Percentiles rank a stretch among this genome's conserved stretches.
phyloP scores from a whole-genome alignment of 2,888 invertebrate species.

The Teinopalpus imperialis region DNA sequence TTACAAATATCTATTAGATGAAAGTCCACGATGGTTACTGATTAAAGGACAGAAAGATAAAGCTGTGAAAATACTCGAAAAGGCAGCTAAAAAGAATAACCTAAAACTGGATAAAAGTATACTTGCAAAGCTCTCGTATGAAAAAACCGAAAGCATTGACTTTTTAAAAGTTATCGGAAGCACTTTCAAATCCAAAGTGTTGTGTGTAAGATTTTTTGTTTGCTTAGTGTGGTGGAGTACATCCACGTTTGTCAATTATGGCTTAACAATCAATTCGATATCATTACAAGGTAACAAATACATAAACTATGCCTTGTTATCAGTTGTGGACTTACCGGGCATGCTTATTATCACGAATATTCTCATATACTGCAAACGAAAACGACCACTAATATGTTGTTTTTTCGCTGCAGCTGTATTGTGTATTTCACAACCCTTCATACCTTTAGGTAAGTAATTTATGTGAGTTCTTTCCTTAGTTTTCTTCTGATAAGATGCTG shows the following conservation, averaged over 20 bases:
- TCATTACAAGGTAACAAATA: conserved; percentile 88
- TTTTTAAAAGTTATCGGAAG: conserved; percentile 47
- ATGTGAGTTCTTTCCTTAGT: too few relatives aligned
- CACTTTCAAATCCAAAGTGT: conserved; percentile 53
- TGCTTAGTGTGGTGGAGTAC: conserved; percentile 79
- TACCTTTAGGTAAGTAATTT: conserved; percentile 74
- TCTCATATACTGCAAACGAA: conserved; percentile 79
- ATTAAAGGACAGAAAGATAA: conserved; percentile 84
- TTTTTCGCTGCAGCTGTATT: conserved; percentile 80
- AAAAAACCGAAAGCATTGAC: conserved; percentile 41
- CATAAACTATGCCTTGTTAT: conserved; percentile 85
- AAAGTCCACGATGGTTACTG: conserved; percentile 91
- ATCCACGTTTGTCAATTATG: conserved; percentile 89
- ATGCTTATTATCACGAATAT: conserved; percentile 76
- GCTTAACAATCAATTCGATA: conserved; percentile 88
- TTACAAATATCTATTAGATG: conserved; percentile 86
- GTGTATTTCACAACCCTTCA: conserved; percentile 82
- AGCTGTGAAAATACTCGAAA: conserved; percentile 83
- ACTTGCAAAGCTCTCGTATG: conserved; percentile 47
- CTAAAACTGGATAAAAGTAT: conserved; percentile 47
- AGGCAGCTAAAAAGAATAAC: conserved; percentile 78
- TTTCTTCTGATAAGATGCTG: too few relatives aligned
- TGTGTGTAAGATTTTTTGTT: conserved; percentile 58
- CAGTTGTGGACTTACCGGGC: conserved; percentile 82
- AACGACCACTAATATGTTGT: conserved; percentile 75